Evolutionary conservation across 2,113 vertebrate genomes (phyloP), one percentile per base, ranked within the genome.

Genomic region (Oncorhynchus masou): DNA sequence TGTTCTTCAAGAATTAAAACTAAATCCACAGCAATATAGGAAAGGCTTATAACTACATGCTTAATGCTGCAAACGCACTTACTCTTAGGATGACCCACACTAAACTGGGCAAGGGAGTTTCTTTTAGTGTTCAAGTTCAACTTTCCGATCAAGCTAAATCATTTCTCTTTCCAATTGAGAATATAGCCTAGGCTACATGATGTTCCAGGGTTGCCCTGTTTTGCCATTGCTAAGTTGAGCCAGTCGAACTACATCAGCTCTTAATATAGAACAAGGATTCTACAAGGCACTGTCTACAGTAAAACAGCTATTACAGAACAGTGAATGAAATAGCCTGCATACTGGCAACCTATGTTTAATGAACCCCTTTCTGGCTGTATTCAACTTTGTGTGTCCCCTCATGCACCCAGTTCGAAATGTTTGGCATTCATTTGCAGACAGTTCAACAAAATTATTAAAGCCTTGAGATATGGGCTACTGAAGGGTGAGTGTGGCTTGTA

Each of bases 1-100:
- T 94, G 95, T 99, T 98, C 95, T 97, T 95, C 94, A 96, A 96
- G 95, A 99, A 99, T 96, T 98, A 97, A 98, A 99, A 98, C 94
- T 91, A 92, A 95, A 92, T 94, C 94, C 95, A 96, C 86, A 94
- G 94, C 96, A 96, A 95, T 97, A 96, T 97, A 96, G 95, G 94
- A 95, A 92, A 94, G 94, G 90, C 91, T 94, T 92, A 91, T 88
- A 91, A 90, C 91, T 88, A 74, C 85, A 91, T 83, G 94, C 92
- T 94, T 92, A 95, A 92, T 94, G 94, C 94, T 95, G 94, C 94
- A 96, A 95, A 92, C 94, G 97, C 96, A 98, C 97, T 99, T 98
- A 96, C 84, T 87, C 79, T 86, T 83, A 89, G 84, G 86, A 86
- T 86, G 87, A 88, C 85, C 90, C 87, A 86, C 81, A 86, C 84